phyloP scores from a whole-genome alignment of 2,888 invertebrate species.

The Gryllus longicercus region DNA sequence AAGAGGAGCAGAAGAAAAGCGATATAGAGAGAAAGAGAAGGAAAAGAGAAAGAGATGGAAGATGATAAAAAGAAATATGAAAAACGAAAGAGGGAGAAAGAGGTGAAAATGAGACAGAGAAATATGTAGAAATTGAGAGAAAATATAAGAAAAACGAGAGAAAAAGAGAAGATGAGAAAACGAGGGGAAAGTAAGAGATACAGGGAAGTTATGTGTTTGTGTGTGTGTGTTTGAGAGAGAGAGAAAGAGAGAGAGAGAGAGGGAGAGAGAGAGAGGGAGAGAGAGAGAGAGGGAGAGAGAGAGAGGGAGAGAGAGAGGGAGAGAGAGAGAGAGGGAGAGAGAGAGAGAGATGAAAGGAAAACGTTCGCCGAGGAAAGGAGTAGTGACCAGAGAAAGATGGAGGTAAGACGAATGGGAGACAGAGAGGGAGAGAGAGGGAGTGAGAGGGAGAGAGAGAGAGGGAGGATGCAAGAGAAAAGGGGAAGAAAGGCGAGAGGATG shows the following conservation, averaged over 20 bases:
- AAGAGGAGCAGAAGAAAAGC: too few relatives aligned
- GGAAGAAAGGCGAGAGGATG: constrained; percentile 24
- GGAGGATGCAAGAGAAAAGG: constrained; percentile 23
- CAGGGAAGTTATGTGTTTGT: too few relatives aligned
- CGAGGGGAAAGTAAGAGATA: too few relatives aligned
- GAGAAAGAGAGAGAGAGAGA: constrained; percentile 29
- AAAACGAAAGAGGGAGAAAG: too few relatives aligned
- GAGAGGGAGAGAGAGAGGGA: not conserved
- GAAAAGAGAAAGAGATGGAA: too few relatives aligned
- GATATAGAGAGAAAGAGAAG: not conserved
- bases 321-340: not conserved
- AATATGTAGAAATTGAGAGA: too few relatives aligned
- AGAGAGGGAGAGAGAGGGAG: not conserved
- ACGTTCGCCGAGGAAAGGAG: too few relatives aligned
- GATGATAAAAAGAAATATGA: too few relatives aligned
- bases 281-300: not conserved
- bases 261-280: not conserved
- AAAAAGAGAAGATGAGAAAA: too few relatives aligned
- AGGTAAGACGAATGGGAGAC: not conserved
- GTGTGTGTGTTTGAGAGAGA: not conserved
- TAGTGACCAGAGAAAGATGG: too few relatives aligned
- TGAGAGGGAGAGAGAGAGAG: not conserved
- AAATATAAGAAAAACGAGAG: too few relatives aligned
- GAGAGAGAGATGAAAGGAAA: not conserved
- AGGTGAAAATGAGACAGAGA: too few relatives aligned